Conservation (phyloP, 2,113 vertebrate species). For the Ginglymostoma cirratum region DNA sequence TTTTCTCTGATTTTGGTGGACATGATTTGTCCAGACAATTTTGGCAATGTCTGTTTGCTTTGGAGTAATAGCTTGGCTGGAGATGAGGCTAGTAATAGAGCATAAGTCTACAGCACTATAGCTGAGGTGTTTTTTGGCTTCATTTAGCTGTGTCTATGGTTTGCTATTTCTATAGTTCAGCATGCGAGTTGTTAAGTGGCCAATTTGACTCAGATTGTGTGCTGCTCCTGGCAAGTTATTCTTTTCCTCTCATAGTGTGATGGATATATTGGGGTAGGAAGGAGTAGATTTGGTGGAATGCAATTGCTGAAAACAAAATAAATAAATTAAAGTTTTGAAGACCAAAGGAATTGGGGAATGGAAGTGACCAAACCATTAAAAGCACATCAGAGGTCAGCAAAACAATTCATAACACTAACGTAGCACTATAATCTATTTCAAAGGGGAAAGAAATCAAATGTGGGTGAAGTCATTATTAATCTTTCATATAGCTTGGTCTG, state of each 20-base stretch:
- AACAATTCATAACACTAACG: neutral
- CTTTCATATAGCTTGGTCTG: neutral
- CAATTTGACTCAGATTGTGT: no score
- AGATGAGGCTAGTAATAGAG: no score
- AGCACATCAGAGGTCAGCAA: neutral
- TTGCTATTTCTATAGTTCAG: no score
- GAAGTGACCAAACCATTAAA: neutral
- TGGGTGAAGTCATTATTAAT: neutral
- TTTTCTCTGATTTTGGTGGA: no score
- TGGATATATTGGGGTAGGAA: neutral
- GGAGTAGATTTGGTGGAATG: neutral
- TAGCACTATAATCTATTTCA: neutral
- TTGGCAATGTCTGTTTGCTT: no score
- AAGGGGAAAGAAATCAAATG: neutral
- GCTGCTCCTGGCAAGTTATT: no score
- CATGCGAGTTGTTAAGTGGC: no score
- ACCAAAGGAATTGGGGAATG: neutral
- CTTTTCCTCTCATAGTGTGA: neutral
- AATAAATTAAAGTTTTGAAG: neutral
- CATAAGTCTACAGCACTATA: no score
- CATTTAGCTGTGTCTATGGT: no score
- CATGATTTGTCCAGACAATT: no score
- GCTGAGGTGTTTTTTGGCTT: no score
- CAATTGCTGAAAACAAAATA: neutral
- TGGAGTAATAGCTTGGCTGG: no score